These are phyloP conservation scores for Lophura nycthemera DNA, from an alignment of 2,113 vertebrate genomes.

Conservation along the genomic window DNA sequence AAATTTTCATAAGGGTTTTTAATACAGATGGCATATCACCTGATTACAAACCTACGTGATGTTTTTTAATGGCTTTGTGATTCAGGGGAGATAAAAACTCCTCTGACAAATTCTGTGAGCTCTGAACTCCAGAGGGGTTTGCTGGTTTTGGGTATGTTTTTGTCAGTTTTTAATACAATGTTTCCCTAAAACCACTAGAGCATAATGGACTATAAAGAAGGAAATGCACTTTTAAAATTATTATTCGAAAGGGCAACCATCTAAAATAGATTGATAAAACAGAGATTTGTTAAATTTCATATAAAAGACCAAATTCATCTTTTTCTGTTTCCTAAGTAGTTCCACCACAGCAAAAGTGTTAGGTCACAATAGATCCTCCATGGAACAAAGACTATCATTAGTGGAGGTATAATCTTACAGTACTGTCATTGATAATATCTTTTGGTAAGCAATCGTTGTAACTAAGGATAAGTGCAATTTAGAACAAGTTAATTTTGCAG, in stretches of 20 bases:
- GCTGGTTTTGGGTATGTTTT: conserved; percentile 23
- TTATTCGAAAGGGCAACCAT: background rate
- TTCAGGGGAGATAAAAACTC: conserved; percentile 65
- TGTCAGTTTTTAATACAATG: conserved; percentile 37
- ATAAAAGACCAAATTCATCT: background rate
- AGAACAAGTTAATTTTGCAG: background rate
- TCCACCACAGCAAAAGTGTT: background rate
- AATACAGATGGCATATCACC: conserved; percentile 35
- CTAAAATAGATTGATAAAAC: background rate
- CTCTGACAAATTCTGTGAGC: conserved; percentile 13
- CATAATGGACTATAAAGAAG: conserved; percentile 30
- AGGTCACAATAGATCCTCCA: background rate
- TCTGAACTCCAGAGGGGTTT: conserved; percentile 24
- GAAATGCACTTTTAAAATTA: background rate
- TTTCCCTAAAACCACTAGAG: conserved; percentile 49
- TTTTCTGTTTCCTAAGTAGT: background rate
- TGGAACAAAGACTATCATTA: background rate
- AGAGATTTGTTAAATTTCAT: conserved; percentile 21
- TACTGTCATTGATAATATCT: background rate
- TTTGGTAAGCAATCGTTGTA: background rate
- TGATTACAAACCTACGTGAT: conserved; percentile 52
- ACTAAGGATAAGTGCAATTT: rapidly evolving
- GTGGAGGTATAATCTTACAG: background rate
- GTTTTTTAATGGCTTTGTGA: conserved; percentile 53
- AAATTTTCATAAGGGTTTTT: conserved; percentile 1